Conservation (phyloP, 2,113 vertebrate species). For the Ibidorhyncha struthersii region DNA sequence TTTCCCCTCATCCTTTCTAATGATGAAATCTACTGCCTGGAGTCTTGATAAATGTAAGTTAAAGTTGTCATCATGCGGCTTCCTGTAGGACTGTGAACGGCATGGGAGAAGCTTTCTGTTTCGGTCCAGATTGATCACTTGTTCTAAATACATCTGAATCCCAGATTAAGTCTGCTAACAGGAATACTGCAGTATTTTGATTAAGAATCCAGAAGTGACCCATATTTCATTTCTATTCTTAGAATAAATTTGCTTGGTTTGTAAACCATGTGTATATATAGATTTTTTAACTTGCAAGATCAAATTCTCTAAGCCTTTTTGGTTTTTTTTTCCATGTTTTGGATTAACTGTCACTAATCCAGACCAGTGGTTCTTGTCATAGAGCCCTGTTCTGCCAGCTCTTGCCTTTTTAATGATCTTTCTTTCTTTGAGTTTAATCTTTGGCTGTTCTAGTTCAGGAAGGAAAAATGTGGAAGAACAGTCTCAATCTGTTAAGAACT, state of each 20-base stretch:
- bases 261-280: slow-evolving; percentile 44
- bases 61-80: neutral
- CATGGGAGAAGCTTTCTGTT: neutral
- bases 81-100: neutral
- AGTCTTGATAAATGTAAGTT: neutral
- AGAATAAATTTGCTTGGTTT: slow-evolving; percentile 40
- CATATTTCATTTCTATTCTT: slow-evolving; percentile 47
- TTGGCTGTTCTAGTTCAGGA: neutral
- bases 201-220: slow-evolving; percentile 55
- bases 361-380: slow-evolving; percentile 8
- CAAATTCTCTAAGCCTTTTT: slow-evolving; percentile 36
- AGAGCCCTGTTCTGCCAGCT: slow-evolving; percentile 19
- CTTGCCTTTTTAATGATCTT: neutral
- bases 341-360: slow-evolving; percentile 31
- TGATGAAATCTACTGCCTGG: neutral
- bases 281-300: slow-evolving; percentile 17
- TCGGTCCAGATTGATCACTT: slow-evolving; percentile 19
- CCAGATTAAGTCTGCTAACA: slow-evolving; percentile 29
- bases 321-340: neutral
- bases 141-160: slow-evolving; percentile 34
- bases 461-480: neutral
- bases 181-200: slow-evolving; percentile 24
- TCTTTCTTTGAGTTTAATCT: slow-evolving; percentile 25
- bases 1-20: neutral
- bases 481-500: neutral